Conservation (phyloP, 1,140 invertebrate genomes). For the Drosophila gunungcola region DNA sequence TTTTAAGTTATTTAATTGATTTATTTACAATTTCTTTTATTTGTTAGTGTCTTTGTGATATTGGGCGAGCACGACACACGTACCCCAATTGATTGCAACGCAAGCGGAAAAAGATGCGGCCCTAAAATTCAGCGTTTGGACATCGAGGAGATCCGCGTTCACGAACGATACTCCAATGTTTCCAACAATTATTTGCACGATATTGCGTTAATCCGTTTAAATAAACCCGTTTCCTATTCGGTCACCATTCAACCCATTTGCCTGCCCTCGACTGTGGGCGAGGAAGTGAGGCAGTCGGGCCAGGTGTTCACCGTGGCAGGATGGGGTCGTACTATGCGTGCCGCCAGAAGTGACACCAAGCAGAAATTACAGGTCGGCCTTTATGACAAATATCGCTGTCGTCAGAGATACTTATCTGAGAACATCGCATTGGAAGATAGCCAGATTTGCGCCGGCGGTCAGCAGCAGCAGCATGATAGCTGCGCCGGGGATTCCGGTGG, state of each 20-base stretch:
- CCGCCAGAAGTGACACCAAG: slow-evolving; percentile 65
- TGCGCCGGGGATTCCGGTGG: slow-evolving; percentile 90
- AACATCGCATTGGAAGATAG: slow-evolving; percentile 55
- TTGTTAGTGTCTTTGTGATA: slow-evolving; percentile 78
- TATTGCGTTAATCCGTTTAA: slow-evolving; percentile 85
- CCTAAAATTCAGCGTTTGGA: slow-evolving; percentile 43
- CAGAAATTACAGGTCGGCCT: slow-evolving; percentile 48
- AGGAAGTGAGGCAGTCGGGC: slow-evolving; percentile 33
- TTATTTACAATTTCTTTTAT: background rate
- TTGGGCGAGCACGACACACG: slow-evolving; percentile 86
- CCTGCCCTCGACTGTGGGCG: slow-evolving; percentile 76
- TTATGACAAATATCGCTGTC: slow-evolving; percentile 44
- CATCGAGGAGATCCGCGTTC: slow-evolving; percentile 80
- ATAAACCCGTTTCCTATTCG: slow-evolving; percentile 80
- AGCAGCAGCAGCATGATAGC: slow-evolving; percentile 86
- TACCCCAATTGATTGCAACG: slow-evolving; percentile 84
- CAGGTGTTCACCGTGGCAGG: slow-evolving; percentile 87
- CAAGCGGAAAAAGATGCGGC: slow-evolving; percentile 55
- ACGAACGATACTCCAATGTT: slow-evolving; percentile 62
- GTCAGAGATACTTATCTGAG: slow-evolving; percentile 7
- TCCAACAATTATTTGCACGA: slow-evolving; percentile 74
- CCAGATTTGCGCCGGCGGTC: slow-evolving; percentile 87
- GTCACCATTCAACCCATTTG: slow-evolving; percentile 87
- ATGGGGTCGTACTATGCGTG: slow-evolving; percentile 87
- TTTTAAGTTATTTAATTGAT: slow-evolving; percentile 3